Conservation (phyloP, 2,113 vertebrate species). For the Porphyrio hochstetteri region DNA sequence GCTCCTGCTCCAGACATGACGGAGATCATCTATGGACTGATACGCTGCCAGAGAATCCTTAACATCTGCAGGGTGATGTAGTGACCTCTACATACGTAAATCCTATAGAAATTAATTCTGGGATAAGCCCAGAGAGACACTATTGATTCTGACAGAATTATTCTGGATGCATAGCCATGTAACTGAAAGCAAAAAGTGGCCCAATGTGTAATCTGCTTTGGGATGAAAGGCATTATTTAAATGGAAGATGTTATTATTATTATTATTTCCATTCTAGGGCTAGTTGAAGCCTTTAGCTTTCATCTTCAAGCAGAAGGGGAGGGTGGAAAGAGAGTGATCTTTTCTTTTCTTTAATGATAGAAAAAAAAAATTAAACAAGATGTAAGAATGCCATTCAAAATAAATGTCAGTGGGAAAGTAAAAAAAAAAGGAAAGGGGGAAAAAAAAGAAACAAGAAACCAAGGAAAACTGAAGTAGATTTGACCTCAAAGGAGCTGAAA, state of each 20-base stretch:
- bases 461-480: constrained; percentile 7
- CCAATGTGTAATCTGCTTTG: background rate
- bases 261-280: background rate
- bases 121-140: background rate
- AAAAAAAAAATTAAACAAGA: background rate
- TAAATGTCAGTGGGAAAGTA: background rate
- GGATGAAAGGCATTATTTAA: constrained; percentile 53
- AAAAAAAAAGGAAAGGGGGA: background rate
- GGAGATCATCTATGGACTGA: fast-evolving
- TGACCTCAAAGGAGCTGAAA: constrained; percentile 43
- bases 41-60: background rate
- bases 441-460: background rate
- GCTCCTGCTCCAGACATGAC: background rate
- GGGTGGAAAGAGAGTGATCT: background rate
- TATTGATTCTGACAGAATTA: constrained; percentile 9
- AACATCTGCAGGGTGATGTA: background rate
- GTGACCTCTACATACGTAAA: background rate
- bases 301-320: constrained; percentile 28
- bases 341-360: background rate
- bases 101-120: background rate
- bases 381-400: background rate
- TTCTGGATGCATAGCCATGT: background rate
- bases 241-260: background rate
- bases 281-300: background rate
- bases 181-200: constrained; percentile 2